Percentiles rank a stretch among this genome's conserved stretches.
Conservation (phyloP, 2,888 invertebrate species). For the Lasioglossum oenotherae region DNA sequence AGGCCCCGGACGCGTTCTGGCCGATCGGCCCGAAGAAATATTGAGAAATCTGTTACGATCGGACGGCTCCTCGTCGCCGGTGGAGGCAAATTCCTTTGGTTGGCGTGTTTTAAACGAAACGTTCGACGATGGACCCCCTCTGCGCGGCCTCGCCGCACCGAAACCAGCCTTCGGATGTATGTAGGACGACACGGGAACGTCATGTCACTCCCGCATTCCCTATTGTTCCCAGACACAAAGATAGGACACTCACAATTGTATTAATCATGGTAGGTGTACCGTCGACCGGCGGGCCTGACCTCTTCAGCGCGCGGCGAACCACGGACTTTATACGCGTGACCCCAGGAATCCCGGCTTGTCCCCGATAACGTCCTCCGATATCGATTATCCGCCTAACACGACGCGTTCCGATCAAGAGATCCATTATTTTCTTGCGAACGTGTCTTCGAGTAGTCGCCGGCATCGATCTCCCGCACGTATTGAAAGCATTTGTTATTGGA, state of each 20-base stretch:
- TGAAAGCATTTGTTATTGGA: conserved; percentile 28
- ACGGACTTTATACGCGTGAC: conserved; percentile 43
- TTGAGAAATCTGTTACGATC: conserved; percentile 75
- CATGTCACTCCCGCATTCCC: conserved; percentile 67
- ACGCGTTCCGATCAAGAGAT: conserved; percentile 40
- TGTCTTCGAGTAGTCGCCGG: conserved; percentile 29
- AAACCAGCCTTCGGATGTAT: conserved; percentile 62
- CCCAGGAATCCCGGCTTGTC: conserved; percentile 42
- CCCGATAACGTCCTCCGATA: conserved; percentile 41
- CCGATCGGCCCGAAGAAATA: conserved; percentile 67
- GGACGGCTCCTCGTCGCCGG: conserved; percentile 32
- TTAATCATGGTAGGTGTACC: conserved; percentile 62
- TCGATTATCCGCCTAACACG: conserved; percentile 58
- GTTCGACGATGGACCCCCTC: conserved; percentile 75
- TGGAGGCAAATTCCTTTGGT: conserved; percentile 63
- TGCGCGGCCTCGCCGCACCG: conserved; percentile 44
- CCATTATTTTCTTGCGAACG: conserved; percentile 51
- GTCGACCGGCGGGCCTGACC: conserved; percentile 39
- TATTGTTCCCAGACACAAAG: conserved; percentile 67
- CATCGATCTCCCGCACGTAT: conserved; percentile 35
- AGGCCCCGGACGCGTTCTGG: conserved; percentile 42
- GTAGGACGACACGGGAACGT: conserved; percentile 69
- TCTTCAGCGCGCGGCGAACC: conserved; percentile 25
- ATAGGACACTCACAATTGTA: conserved; percentile 65
- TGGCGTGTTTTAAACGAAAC: conserved; percentile 75